Percentiles rank a stretch among this genome's conserved stretches.
Evolutionary conservation across 2,888 invertebrate species (phyloP).

Genomic region (Drosophila falleni): DNA sequence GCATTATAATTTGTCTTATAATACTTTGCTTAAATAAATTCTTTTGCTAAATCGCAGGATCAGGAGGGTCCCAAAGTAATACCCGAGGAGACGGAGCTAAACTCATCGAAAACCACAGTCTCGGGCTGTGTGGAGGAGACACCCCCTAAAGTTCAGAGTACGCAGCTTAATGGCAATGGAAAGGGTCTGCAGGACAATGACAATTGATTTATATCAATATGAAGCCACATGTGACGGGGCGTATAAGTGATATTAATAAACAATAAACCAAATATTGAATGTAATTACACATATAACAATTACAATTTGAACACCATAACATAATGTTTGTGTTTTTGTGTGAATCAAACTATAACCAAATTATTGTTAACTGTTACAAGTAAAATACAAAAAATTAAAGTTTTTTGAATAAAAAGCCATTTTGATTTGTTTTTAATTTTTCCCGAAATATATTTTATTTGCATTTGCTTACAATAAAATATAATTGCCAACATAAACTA

Average conservation of each 20-base stretch:
- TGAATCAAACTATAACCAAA: conserved; percentile 28
- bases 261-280: conserved; percentile 53
- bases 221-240: conserved; percentile 42
- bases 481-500: conserved; percentile 56
- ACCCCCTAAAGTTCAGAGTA: conserved; percentile 13
- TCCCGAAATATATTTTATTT: conserved; percentile 47
- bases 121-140: conserved; percentile 58
- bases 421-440: conserved; percentile 17
- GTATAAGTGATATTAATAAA: conserved; percentile 77
- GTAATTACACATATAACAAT: conserved; percentile 25
- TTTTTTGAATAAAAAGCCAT: conserved; percentile 7
- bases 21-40: neutral
- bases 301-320: neutral
- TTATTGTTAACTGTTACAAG: conserved; percentile 49
- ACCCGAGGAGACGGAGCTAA: conserved; percentile 87
- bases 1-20: neutral
- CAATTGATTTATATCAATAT: conserved; percentile 31
- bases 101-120: conserved; percentile 75
- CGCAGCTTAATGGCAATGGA: conserved; percentile 67
- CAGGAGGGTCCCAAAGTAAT: conserved; percentile 87
- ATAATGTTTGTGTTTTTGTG: conserved; percentile 25
- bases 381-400: conserved; percentile 42
- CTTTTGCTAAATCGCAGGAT: conserved; percentile 71
- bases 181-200: conserved; percentile 71
- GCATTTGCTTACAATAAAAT: conserved; percentile 63